phyloP scores from a whole-genome alignment of 2,888 invertebrate genomes.

The Drosophila robusta region DNA sequence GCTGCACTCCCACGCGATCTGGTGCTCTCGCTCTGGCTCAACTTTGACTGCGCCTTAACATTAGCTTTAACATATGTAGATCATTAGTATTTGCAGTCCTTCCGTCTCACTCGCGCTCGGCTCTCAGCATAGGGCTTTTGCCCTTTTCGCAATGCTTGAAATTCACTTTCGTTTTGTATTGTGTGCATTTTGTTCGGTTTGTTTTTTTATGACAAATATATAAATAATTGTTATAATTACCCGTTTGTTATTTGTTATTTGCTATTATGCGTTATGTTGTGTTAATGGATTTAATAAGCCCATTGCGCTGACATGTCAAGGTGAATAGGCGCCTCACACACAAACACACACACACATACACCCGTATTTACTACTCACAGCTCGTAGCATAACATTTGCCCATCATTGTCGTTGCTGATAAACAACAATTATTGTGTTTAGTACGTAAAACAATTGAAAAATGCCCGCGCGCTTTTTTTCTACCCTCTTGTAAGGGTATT shows the following conservation, averaged over 20 bases:
- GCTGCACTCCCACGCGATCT: constrained; percentile 41
- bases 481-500: not conserved
- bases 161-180: constrained; percentile 68
- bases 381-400: constrained; percentile 40
- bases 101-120: constrained; percentile 23
- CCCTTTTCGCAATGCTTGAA: constrained; percentile 45
- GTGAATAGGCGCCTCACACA: constrained; percentile 50
- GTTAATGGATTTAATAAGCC: constrained; percentile 69
- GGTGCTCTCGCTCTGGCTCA: constrained; percentile 15
- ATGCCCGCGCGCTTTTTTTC: constrained; percentile 48
- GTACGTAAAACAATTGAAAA: constrained; percentile 63
- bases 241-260: constrained; percentile 30
- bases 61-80: constrained; percentile 26
- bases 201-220: constrained; percentile 33
- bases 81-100: not conserved
- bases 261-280: constrained; percentile 25
- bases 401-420: constrained; percentile 63
- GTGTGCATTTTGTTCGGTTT: constrained; percentile 22
- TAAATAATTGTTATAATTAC: constrained; percentile 60
- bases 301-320: constrained; percentile 68
- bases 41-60: constrained; percentile 30
- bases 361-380: constrained; percentile 1
- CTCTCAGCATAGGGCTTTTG: constrained; percentile 5
- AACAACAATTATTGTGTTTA: constrained; percentile 50
- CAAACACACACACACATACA: constrained; percentile 2